Conservation (phyloP, 2,888 invertebrate species). For the Leptinotarsa tumamoca region DNA sequence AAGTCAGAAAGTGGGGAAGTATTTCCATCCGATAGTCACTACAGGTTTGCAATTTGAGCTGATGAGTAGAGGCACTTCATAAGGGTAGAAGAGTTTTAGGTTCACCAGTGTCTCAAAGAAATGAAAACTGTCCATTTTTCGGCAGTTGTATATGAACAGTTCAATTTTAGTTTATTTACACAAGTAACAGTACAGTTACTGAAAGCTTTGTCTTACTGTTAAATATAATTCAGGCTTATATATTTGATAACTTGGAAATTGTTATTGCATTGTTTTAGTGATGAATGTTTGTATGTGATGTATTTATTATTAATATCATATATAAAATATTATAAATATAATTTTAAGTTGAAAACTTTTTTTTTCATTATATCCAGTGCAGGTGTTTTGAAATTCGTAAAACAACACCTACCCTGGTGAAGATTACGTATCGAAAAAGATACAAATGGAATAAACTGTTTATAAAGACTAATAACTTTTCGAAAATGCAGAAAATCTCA, state of each 20-base stretch:
- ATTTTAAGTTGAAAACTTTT: slow-evolving; percentile 50
- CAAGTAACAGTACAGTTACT: slow-evolving; percentile 19
- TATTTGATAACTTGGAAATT: slow-evolving; percentile 49
- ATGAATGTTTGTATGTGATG: slow-evolving; percentile 61
- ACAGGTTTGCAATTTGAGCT: slow-evolving; percentile 7
- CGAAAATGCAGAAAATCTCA: too few species aligned
- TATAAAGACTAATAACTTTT: too few species aligned
- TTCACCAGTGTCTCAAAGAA: slow-evolving; percentile 10
- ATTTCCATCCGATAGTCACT: too few species aligned
- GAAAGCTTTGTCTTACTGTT: slow-evolving; percentile 28
- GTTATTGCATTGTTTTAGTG: slow-evolving; percentile 54
- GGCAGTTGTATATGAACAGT: slow-evolving; percentile 13
- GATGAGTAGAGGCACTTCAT: neutral
- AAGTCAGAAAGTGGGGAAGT: neutral
- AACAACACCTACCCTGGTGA: too few species aligned
- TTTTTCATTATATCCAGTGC: slow-evolving; percentile 25
- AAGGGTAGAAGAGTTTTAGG: neutral
- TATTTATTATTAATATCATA: slow-evolving; percentile 57
- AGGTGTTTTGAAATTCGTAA: too few species aligned
- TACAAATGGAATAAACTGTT: too few species aligned
- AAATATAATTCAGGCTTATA: slow-evolving; percentile 33
- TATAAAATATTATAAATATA: slow-evolving; percentile 52
- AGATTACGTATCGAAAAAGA: too few species aligned
- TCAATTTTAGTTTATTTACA: slow-evolving; percentile 20
- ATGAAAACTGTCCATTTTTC: slow-evolving; percentile 5